These are phyloP conservation scores for Caenorhabditis panamensis DNA, from an alignment of 2,888 invertebrate genomes.

Conservation along the genomic window DNA sequence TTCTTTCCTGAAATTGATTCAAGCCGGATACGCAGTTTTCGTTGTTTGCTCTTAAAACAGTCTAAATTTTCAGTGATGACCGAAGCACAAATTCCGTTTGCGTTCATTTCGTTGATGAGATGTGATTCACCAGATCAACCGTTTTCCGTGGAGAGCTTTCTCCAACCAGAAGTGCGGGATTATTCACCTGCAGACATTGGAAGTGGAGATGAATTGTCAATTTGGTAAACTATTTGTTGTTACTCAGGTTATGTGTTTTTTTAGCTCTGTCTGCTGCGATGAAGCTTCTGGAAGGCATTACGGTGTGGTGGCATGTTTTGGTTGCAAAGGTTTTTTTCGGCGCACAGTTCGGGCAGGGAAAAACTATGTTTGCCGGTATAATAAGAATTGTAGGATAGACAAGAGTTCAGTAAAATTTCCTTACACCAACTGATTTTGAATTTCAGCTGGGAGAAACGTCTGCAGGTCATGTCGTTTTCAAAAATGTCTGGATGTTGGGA, in stretches of 20 bases:
- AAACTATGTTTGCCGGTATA: slow-evolving; percentile 78
- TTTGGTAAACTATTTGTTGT: slow-evolving; percentile 51
- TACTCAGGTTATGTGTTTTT: slow-evolving; percentile 1
- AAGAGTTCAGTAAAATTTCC: slow-evolving; percentile 68
- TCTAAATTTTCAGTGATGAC: slow-evolving; percentile 30
- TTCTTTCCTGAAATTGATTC: not conserved
- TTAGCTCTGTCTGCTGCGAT: slow-evolving; percentile 79
- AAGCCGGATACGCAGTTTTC: too few species aligned
- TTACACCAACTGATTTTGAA: not conserved
- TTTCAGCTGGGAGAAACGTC: slow-evolving; percentile 78
- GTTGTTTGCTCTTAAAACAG: not conserved
- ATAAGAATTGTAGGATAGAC: slow-evolving; percentile 78
- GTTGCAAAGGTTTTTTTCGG: slow-evolving; percentile 80
- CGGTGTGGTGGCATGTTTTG: slow-evolving; percentile 80
- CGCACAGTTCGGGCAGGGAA: slow-evolving; percentile 78
- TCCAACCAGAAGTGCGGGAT: slow-evolving; percentile 61
- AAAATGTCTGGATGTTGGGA: slow-evolving; percentile 80
- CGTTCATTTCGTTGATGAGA: slow-evolving; percentile 67
- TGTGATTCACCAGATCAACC: slow-evolving; percentile 61
- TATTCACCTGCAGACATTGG: slow-evolving; percentile 53
- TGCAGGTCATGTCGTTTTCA: slow-evolving; percentile 80
- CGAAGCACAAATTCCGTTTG: slow-evolving; percentile 62
- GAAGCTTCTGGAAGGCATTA: slow-evolving; percentile 79
- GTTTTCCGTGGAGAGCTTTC: slow-evolving; percentile 53
- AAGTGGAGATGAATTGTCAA: slow-evolving; percentile 62